Base-by-base conservation (phyloP, 2,888 invertebrate genomes). In the Lithosia quadra region DNA sequence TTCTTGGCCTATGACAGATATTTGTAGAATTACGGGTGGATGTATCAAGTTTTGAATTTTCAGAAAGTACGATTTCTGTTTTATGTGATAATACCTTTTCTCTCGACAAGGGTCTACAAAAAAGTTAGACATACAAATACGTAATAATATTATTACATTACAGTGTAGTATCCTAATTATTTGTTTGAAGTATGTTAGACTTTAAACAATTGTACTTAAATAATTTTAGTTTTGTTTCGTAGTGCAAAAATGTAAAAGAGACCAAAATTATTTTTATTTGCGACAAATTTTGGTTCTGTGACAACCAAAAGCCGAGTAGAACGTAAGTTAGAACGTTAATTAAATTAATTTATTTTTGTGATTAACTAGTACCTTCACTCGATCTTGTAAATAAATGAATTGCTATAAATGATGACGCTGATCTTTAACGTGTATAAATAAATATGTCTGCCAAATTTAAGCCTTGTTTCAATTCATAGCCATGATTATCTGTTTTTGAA, bases 361-460 rank as follows among this genome's bases (percentile, higher is more conserved):
- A 92, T 92, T 92, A 88, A 88, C 91, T 91, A 91, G 90, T 91
- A 92, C 90, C 91, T 92, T 93, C 89, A 90, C 89, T 92, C 86
- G 86, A 90, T 89, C 88, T 90, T 95, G 94, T 94, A 94, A 90
- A 94, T 94, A 94, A 82, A 88, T 90, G 89, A 91, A 88, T 88
- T 91, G 92, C 94, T 93, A 91, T 91, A 90, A 90, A 91, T 90
- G 91, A 92, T 86, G 88, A 90, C 88, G 93, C 93, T 94, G 92
- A 91, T 91, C 87, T 91, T 93, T 91, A 92, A 92, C 91, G 90
- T 92, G 91, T 94, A 94, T 92, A 90, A 94, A 93, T 94, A 94
- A 94, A 94, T 93, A 94, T 93, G 93, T 95, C 94, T 94, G 95
- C 95, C 95, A 95, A 95, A 95, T 94, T 91, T 92, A 22, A 77